These are phyloP conservation scores for Paramormyrops kingsleyae DNA, from an alignment of 2,113 vertebrate species.

Conservation along the genomic window DNA sequence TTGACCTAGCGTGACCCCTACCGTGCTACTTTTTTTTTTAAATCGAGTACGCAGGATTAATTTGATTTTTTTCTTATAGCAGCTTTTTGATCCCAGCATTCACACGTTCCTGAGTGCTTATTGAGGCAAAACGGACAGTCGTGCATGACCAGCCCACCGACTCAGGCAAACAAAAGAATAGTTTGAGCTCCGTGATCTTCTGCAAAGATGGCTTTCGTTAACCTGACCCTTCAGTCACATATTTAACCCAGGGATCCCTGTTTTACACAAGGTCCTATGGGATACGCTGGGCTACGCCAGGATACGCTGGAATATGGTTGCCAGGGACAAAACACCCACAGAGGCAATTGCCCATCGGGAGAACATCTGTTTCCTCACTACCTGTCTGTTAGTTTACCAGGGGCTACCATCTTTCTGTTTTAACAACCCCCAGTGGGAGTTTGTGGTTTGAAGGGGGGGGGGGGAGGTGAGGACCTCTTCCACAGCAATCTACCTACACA, in stretches of 20 bases:
- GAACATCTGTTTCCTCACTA: conserved; percentile 75
- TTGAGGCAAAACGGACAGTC: background rate
- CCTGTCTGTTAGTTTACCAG: conserved; percentile 70
- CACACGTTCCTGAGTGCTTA: background rate
- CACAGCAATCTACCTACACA: conserved; percentile 61
- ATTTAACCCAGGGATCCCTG: background rate
- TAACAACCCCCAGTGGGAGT: conserved; percentile 77
- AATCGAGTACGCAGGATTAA: background rate
- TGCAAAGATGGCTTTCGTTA: background rate
- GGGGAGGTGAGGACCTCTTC: conserved; percentile 63
- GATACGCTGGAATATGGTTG: background rate
- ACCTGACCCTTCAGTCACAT: background rate
- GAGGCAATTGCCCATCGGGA: conserved; percentile 54
- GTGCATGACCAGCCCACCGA: background rate
- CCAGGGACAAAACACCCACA: background rate
- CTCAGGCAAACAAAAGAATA: background rate
- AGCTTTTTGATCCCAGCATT: background rate
- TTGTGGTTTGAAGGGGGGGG: conserved; percentile 64
- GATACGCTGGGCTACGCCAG: background rate
- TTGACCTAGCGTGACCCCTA: background rate
- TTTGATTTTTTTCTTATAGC: background rate
- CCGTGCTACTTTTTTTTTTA: background rate
- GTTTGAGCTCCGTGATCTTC: background rate
- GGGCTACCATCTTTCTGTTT: conserved; percentile 71
- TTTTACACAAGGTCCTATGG: background rate